Conservation (phyloP, 1,140 invertebrate genomes). For the Zeugodacus cucurbitae region DNA sequence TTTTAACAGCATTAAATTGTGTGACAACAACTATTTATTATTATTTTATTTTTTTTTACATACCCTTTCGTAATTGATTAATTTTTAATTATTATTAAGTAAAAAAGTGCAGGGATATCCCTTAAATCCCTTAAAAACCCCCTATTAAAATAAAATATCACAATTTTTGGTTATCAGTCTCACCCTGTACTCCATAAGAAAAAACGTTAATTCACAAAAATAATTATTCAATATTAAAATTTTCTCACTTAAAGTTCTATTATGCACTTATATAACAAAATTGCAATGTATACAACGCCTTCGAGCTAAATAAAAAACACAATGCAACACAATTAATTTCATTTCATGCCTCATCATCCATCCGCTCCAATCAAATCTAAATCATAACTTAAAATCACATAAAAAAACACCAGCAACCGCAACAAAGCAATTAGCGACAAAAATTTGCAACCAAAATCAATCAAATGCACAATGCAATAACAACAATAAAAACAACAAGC, state of each 20-base stretch:
- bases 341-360: constrained; percentile 36
- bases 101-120: too few species aligned
- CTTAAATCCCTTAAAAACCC: too few species aligned
- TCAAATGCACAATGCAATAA: constrained; percentile 11
- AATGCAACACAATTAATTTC: constrained; percentile 26
- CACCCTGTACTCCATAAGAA: background rate
- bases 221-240: background rate
- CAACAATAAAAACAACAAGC: constrained; percentile 1
- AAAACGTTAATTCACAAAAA: background rate
- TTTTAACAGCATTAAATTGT: too few species aligned
- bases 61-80: too few species aligned
- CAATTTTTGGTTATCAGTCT: background rate
- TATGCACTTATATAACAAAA: background rate
- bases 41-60: too few species aligned
- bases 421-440: constrained; percentile 34
- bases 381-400: constrained; percentile 8
- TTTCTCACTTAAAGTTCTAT: background rate
- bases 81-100: too few species aligned
- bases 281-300: background rate
- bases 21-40: too few species aligned
- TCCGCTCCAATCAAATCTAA: constrained; percentile 20
- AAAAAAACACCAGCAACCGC: background rate
- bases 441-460: constrained; percentile 41
- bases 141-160: too few species aligned
- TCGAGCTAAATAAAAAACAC: background rate